Evolutionary conservation across 2,113 vertebrate genomes (phyloP), one percentile per base, ranked within the genome.

Genomic region (Leptosomus discolor): DNA sequence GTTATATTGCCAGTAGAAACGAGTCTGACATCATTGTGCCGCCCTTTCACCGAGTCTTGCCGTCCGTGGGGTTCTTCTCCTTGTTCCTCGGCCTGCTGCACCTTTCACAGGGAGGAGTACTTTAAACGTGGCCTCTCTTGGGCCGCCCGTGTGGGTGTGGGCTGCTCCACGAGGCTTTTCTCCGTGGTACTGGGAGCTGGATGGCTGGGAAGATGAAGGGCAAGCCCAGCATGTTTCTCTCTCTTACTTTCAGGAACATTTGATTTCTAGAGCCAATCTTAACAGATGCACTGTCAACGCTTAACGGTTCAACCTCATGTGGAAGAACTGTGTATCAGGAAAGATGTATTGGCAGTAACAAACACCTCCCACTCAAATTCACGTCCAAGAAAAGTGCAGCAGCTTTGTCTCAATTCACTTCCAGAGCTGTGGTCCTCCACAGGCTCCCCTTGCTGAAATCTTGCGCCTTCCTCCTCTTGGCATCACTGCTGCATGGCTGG

Each of bases 221-320:
- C 54, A 76, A 63, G 75, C 75, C 80, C 58, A 54, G 69, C 26
- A 13, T 65, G 24, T 58, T 94, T 92, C 53, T 75, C 15, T 32
- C n/a, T 81, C 7, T 70, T n/a, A 12, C 68, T 84, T 90, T 87
- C 79, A 78, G 89, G 92, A 96, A 87, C 80, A 30, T 75, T 96
- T 84, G 64, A 60, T 94, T 94, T 96, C 76, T 89, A 50, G 69
- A 94, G 89, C 76, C 79, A 87, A 19, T 89, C 69, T 60, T 68
- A 87, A 92, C 96, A 94, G 96, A 96, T 92, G 92, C 60, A 79
- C 92, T 94, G 92, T 96, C 91, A 94, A 56, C 0, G 9, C 91
- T 85, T 77, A 84, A 45, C 27, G 0, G 82, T 84, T 88, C 92
- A 75, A 39, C 83, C 85, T 95, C 51, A 14, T 64, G 68, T 78